A percentile compares a stretch with the other conserved stretches of the same genome.
These are phyloP conservation scores for Manacus vitellinus DNA, from an alignment of 2,113 vertebrate species.

Conservation along the genomic window DNA sequence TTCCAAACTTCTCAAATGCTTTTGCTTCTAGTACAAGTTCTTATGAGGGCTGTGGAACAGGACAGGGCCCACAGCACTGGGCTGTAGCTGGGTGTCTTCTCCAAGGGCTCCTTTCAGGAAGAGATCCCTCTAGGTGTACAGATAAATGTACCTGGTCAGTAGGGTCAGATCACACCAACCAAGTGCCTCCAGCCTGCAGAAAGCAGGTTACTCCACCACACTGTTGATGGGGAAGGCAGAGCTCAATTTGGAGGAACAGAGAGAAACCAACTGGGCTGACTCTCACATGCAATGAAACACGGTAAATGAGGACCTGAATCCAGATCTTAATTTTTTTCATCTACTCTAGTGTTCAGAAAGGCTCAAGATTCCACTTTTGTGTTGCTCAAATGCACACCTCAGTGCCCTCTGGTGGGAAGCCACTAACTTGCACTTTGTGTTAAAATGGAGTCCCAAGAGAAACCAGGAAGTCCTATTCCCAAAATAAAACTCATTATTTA, in stretches of 20 bases:
- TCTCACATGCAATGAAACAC: not conserved
- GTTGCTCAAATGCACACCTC: not conserved
- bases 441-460: not conserved
- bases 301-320: not conserved
- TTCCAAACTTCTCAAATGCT: not conserved
- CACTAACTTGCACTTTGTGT: not conserved
- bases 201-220: not conserved
- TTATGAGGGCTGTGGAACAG: not conserved
- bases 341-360: not conserved
- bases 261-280: not conserved
- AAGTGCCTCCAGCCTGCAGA: not conserved
- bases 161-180: not conserved
- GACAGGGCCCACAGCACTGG: not conserved
- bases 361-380: not conserved
- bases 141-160: not conserved
- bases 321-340: not conserved
- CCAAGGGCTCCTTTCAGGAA: not conserved
- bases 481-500: not conserved
- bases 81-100: not conserved
- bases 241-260: not conserved
- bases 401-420: not conserved
- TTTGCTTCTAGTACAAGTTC: not conserved
- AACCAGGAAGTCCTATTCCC: not conserved
- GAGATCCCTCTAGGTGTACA: not conserved
- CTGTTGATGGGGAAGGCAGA: not conserved